These are phyloP conservation scores for Paracanthobrama guichenoti DNA, from an alignment of 2,113 vertebrate genomes.

Conservation along the genomic window DNA sequence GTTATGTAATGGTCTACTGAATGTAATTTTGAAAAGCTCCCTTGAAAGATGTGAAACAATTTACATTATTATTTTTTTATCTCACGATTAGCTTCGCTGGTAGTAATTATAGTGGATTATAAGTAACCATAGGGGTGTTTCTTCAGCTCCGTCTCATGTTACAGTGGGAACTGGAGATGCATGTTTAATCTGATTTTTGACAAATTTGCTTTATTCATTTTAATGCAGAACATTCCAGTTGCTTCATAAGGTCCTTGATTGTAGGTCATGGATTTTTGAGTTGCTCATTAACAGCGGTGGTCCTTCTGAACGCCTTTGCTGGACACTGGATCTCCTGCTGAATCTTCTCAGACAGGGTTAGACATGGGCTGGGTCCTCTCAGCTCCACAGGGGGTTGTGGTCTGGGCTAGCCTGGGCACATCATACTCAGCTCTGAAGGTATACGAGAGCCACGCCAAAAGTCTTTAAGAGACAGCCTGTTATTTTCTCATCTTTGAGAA, in stretches of 20 bases:
- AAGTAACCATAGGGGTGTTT: constrained; percentile 17
- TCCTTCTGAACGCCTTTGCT: background rate
- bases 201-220: background rate
- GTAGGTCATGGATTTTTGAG: background rate
- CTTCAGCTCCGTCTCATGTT: constrained; percentile 18
- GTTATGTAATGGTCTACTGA: background rate
- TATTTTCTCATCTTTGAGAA: constrained; percentile 18
- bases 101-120: constrained; percentile 32
- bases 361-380: constrained; percentile 33
- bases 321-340: background rate
- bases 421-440: constrained; percentile 21
- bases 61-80: constrained; percentile 19
- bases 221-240: background rate
- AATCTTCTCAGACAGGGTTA: background rate
- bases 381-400: constrained; percentile 19
- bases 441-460: constrained; percentile 52
- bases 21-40: background rate
- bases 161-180: background rate
- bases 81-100: background rate
- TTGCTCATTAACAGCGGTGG: background rate
- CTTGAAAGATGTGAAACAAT: background rate
- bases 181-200: background rate
- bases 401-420: constrained; percentile 33
- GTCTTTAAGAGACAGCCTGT: constrained; percentile 25
- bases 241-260: background rate